These are phyloP conservation scores for Sciurus vulgaris DNA, from an alignment of 2,797 vertebrate species.

Conservation along the genomic window DNA sequence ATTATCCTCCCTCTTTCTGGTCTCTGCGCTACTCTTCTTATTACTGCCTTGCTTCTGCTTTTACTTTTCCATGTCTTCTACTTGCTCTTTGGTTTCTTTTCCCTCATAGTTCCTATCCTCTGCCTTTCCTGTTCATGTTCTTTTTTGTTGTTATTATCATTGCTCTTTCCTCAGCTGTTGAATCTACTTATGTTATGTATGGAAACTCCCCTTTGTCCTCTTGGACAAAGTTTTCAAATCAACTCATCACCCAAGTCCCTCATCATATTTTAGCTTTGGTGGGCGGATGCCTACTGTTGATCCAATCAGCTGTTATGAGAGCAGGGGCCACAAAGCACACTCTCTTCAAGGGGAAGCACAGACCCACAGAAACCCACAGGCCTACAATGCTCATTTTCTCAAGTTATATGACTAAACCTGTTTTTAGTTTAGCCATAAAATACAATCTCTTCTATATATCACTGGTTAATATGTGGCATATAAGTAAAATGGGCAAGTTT, in stretches of 20 bases:
- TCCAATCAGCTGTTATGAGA: not conserved
- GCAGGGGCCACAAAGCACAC: not conserved
- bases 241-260: not conserved
- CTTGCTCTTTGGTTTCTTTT: not conserved
- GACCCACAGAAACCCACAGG: not conserved
- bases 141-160: not conserved
- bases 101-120: not conserved
- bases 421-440: slow-evolving; percentile 5
- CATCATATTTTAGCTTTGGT: not conserved
- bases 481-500: not conserved
- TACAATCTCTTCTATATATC: not conserved
- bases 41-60: not conserved
- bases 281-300: not conserved
- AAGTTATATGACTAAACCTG: not conserved
- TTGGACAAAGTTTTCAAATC: not conserved
- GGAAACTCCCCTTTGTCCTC: not conserved
- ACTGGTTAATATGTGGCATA: not conserved
- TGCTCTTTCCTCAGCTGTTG: not conserved
- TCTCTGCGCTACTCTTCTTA: not conserved
- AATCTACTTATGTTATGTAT: not conserved
- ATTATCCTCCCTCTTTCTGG: not conserved
- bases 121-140: not conserved
- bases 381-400: not conserved
- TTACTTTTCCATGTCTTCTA: not conserved
- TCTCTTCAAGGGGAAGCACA: not conserved